Conservation (phyloP, 2,797 vertebrate genomes). For the Tapera naevia region DNA sequence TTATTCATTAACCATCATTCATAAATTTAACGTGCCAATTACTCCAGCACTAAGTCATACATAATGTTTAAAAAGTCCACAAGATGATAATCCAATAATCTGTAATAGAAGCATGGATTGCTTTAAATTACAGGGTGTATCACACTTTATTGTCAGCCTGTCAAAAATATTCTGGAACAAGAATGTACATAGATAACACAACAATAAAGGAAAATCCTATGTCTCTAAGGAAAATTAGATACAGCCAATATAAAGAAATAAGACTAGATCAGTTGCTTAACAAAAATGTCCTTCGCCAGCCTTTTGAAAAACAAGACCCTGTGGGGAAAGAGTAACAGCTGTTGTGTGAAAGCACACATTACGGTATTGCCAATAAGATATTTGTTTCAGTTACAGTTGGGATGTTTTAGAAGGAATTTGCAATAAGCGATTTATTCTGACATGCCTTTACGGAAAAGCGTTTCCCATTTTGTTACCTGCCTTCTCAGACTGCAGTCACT, state of each 20-base stretch:
- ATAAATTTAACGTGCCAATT: constrained; percentile 29
- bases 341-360: constrained; percentile 30
- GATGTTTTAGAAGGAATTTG: constrained; percentile 29
- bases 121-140: constrained; percentile 3
- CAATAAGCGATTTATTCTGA: background rate
- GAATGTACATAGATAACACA: background rate
- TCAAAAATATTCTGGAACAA: background rate
- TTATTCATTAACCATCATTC: constrained; percentile 36
- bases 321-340: constrained; percentile 19
- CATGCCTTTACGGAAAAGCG: background rate
- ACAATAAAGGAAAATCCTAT: background rate
- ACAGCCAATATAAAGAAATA: background rate
- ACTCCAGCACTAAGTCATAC: background rate
- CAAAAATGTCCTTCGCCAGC: background rate
- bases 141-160: background rate
- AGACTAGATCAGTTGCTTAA: constrained; percentile 2
- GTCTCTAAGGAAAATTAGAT: background rate
- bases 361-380: constrained; percentile 20
- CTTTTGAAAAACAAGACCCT: constrained; percentile 22
- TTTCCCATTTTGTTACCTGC: constrained; percentile 1
- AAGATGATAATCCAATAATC: constrained; percentile 50
- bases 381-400: constrained; percentile 50
- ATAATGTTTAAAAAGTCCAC: background rate
- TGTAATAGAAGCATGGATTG: background rate
- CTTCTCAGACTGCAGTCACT: constrained; percentile 16